A percentile compares a stretch with the other conserved stretches of the same genome.
These are phyloP conservation scores for Eurois occulta DNA, from an alignment of 2,888 invertebrate genomes.

Conservation along the genomic window DNA sequence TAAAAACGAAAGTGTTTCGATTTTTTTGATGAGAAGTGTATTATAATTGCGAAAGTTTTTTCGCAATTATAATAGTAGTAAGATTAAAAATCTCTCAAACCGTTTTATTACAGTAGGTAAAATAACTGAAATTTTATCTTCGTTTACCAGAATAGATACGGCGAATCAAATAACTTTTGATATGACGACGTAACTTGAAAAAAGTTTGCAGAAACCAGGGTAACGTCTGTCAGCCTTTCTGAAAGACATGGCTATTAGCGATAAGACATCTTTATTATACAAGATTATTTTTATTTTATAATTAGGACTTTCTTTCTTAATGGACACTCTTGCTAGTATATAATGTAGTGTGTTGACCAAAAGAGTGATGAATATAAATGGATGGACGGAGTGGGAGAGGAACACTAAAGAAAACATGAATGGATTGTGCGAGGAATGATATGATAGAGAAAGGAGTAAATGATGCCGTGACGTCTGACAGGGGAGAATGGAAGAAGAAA, in stretches of 20 bases:
- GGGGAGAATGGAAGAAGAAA: too few species aligned
- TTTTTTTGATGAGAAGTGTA: too few species aligned
- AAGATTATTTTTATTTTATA: conserved; percentile 2
- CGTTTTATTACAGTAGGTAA: neutral
- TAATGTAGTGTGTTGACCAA: neutral
- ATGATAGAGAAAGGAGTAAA: too few species aligned
- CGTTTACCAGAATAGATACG: conserved; percentile 2
- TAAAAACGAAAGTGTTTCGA: too few species aligned
- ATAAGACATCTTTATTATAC: neutral
- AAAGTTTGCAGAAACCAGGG: neutral
- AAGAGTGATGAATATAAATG: too few species aligned
- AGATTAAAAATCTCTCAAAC: neutral
- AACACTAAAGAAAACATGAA: too few species aligned
- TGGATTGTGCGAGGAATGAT: too few species aligned
- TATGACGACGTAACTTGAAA: neutral
- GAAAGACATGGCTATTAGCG: neutral
- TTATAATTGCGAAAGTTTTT: neutral
- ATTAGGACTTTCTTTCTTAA: neutral
- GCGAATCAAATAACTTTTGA: conserved; percentile 1
- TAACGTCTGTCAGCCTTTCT: neutral
- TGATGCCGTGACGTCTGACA: too few species aligned
- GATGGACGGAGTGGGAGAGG: too few species aligned
- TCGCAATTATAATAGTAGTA: neutral
- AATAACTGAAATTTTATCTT: neutral
- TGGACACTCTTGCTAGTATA: neutral